Percentiles rank a stretch among this genome's conserved stretches.
These are phyloP conservation scores for Parnassius apollo DNA, from an alignment of 2,888 invertebrate species.

Conservation along the genomic window DNA sequence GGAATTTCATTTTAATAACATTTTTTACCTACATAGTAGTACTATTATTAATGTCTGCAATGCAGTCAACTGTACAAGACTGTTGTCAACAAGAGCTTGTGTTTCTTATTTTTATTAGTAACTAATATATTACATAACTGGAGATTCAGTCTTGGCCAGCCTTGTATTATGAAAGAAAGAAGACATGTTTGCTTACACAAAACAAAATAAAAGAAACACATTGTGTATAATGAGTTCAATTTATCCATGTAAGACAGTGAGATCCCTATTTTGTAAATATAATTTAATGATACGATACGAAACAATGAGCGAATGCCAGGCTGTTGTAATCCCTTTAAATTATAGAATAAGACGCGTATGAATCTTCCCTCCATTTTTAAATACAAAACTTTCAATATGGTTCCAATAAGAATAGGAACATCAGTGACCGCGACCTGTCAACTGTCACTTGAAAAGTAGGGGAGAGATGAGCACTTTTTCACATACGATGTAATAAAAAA, in stretches of 20 bases:
- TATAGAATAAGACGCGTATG: constrained; percentile 51
- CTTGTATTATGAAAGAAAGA: no score
- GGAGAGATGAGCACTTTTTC: no score
- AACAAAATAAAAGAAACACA: neutral
- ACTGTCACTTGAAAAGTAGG: no score
- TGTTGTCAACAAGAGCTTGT: neutral
- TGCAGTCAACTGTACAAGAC: neutral
- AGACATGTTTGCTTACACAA: no score
- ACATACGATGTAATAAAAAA: no score
- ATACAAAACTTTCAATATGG: constrained; percentile 2
- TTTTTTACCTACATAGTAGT: no score
- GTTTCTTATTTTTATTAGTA: neutral
- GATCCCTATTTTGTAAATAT: constrained; percentile 62
- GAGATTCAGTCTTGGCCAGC: constrained; percentile 11
- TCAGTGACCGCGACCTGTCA: no score
- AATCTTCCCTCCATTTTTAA: constrained; percentile 44
- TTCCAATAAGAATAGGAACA: no score
- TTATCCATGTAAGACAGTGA: constrained; percentile 55
- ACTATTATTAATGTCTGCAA: neutral
- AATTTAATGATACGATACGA: constrained; percentile 52
- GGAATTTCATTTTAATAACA: no score
- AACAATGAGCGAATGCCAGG: constrained; percentile 57
- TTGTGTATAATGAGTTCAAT: constrained; percentile 23
- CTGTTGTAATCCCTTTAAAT: constrained; percentile 57
- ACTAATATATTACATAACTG: neutral